These are phyloP conservation scores for Callospermophilus lateralis DNA, from an alignment of 2,113 vertebrate genomes.

Conservation along the genomic window DNA sequence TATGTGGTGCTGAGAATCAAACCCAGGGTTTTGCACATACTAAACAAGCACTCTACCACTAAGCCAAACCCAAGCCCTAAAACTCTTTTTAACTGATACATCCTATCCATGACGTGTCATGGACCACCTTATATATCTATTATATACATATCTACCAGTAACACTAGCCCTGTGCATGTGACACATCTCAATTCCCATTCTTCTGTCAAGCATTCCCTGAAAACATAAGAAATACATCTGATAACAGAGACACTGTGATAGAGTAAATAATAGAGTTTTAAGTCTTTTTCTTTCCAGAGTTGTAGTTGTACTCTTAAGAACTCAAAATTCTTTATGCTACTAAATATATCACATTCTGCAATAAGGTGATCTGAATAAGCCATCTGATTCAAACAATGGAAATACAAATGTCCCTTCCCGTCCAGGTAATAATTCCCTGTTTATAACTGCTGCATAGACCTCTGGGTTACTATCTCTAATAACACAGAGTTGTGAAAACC, in stretches of 20 bases:
- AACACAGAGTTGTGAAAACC: slow-evolving; percentile 69
- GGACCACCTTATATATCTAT: no score
- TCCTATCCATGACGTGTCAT: not conserved
- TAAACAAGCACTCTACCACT: no score
- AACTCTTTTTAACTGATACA: not conserved
- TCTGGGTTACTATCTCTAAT: slow-evolving; percentile 89
- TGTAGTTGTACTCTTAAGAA: not conserved
- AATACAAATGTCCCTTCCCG: slow-evolving; percentile 88
- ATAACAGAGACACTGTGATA: not conserved
- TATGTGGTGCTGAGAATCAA: no score
- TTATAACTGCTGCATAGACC: no score
- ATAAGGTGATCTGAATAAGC: not conserved
- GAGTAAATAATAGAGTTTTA: not conserved
- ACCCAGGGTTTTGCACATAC: no score
- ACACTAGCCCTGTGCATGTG: not conserved
- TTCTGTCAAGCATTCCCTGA: not conserved
- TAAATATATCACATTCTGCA: not conserved
- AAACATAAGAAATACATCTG: not conserved
- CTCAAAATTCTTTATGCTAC: not conserved
- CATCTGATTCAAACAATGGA: slow-evolving; percentile 85
- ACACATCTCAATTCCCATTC: not conserved
- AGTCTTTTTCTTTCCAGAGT: not conserved
- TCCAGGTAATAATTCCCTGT: slow-evolving; percentile 85
- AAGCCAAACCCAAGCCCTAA: no score
- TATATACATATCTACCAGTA: not conserved